These are phyloP conservation scores for Dascillus cervinus DNA, from an alignment of 2,888 invertebrate species.

Conservation along the genomic window DNA sequence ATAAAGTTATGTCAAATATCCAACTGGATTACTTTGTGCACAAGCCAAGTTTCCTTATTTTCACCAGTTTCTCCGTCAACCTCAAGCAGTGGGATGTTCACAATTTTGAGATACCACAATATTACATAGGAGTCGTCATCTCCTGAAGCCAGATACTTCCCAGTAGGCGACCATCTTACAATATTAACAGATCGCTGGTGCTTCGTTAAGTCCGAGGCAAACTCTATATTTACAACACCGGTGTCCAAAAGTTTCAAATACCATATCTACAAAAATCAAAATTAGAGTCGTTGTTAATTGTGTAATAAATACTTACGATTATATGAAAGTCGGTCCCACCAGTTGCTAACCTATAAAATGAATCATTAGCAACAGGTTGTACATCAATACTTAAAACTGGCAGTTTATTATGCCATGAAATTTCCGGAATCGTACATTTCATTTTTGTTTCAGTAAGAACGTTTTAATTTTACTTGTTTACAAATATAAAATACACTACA, in stretches of 20 bases:
- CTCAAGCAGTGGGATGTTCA: slow-evolving; percentile 53
- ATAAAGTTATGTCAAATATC: neutral
- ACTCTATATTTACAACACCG: slow-evolving; percentile 64
- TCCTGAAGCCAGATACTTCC: slow-evolving; percentile 78
- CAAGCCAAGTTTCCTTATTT: slow-evolving; percentile 85
- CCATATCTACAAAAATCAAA: slow-evolving; percentile 63
- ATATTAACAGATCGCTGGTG: slow-evolving; percentile 92
- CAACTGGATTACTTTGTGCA: slow-evolving; percentile 50
- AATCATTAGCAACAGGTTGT: slow-evolving; percentile 53
- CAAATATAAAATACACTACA: too few relatives aligned
- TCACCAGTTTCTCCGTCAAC: slow-evolving; percentile 61
- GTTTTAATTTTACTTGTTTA: too few relatives aligned
- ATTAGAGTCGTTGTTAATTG: neutral
- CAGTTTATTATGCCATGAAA: slow-evolving; percentile 95
- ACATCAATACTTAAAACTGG: slow-evolving; percentile 88
- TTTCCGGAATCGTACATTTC: slow-evolving; percentile 95
- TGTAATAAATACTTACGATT: slow-evolving; percentile 53
- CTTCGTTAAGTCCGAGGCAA: slow-evolving; percentile 79
- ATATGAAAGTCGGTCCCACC: slow-evolving; percentile 89
- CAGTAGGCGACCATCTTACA: slow-evolving; percentile 89
- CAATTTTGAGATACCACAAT: slow-evolving; percentile 75
- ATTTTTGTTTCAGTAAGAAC: too few relatives aligned
- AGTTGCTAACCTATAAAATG: slow-evolving; percentile 72
- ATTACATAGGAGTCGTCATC: slow-evolving; percentile 90
- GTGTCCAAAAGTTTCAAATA: slow-evolving; percentile 57